phyloP scores from a whole-genome alignment of 1,140 invertebrate genomes.

The Solen grandis region DNA sequence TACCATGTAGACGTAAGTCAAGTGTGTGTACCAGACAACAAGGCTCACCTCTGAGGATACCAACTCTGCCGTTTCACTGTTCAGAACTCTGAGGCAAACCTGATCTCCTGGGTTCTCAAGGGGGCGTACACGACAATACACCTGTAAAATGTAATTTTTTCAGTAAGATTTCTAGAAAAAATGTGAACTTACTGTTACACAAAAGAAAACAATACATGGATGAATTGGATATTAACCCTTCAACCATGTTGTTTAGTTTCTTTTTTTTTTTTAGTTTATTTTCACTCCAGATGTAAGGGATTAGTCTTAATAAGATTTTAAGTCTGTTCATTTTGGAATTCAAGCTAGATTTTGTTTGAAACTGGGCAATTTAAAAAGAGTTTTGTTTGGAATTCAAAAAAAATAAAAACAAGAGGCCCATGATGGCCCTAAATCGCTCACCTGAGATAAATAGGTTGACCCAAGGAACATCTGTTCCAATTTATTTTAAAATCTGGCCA shows the following conservation, averaged over 20 bases:
- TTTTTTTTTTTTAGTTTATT: not conserved
- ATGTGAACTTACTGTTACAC: not conserved
- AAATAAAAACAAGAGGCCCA: too few relatives aligned
- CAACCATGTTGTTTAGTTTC: not conserved
- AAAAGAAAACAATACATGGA: not conserved
- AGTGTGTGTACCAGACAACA: too few relatives aligned
- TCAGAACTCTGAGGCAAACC: constrained; percentile 88
- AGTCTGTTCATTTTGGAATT: not conserved
- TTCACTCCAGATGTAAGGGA: not conserved
- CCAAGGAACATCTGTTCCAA: too few relatives aligned
- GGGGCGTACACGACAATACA: constrained; percentile 91
- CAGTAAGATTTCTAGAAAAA: too few relatives aligned
- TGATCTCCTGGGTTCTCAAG: constrained; percentile 85
- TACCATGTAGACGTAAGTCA: too few relatives aligned
- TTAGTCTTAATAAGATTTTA: not conserved
- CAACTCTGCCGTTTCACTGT: constrained; percentile 86
- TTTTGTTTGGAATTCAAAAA: too few relatives aligned
- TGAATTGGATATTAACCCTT: not conserved
- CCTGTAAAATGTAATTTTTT: constrained; percentile 82
- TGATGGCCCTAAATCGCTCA: too few relatives aligned
- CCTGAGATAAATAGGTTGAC: too few relatives aligned
- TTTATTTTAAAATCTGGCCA: too few relatives aligned
- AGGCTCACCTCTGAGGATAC: constrained; percentile 73
- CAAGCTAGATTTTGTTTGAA: too few relatives aligned
- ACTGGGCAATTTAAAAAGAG: too few relatives aligned